Base-by-base conservation (phyloP, 2,888 invertebrate species). In the Oligia fasciuncula region DNA sequence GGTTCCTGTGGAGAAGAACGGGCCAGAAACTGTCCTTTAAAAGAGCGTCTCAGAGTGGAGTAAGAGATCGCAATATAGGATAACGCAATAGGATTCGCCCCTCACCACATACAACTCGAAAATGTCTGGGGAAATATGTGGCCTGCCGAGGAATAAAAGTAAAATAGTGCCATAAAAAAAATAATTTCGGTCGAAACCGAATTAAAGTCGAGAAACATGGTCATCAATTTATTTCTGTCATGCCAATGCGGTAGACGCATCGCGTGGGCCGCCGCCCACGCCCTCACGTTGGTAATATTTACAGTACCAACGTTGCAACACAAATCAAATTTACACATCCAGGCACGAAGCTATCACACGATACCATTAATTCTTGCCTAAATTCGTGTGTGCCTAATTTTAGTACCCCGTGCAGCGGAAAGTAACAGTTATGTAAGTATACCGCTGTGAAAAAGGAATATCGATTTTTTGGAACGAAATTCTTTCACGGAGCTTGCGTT, bases 301-400 rank as follows among this genome's bases (percentile, higher is more conserved):
- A 65, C 29, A 65, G 13, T 57, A 65, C 54, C 35, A 70, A 65
- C 54, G 5, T 65, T 57, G 80, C 49, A 57, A 43, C 14, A 70
- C 40, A 57, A 57, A 49, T 72, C 17, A 80, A 54, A 23, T 80
- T 54, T 65, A 79, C 17, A 29, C 65, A 57, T 23, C 23, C 14
- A 79, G 19, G 0, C 17, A 49, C 23, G 35, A 46, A 35, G 63
- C 23, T 43, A n/a, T 17, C 11, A 40, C 14, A 54, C 19, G 17
- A 46, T 35, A 4, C 35, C 54, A 46, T 63, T 17, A 79, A 29
- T 29, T 70, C 46, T 40, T 35, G 4, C 11, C 40, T 63, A 6
- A 54, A 68, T 23, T 29, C 13, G 3, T 43, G 29, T 13, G 5
- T 13, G 8, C 9, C 13, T 43, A 60, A 67, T 67, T 67, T 40